Percentiles rank a stretch among this genome's conserved stretches.
Evolutionary conservation across 2,113 vertebrate species (phyloP).

Genomic region (Lota lota): DNA sequence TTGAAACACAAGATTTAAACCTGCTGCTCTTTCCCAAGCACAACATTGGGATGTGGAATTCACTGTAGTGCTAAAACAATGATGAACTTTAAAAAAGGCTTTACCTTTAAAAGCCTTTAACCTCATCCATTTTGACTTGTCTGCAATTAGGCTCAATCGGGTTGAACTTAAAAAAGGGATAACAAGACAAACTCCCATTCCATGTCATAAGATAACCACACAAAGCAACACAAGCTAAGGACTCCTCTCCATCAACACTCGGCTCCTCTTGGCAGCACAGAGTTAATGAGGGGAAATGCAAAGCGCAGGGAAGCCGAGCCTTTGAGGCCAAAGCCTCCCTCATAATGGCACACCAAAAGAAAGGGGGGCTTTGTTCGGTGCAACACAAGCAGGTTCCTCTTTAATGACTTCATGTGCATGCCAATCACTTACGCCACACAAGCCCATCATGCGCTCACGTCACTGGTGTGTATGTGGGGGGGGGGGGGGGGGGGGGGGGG

Average conservation of each 20-base stretch:
- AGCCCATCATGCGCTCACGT: conserved; percentile 36
- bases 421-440: conserved; percentile 60
- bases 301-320: conserved; percentile 53
- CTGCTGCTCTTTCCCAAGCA: conserved; percentile 19
- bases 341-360: conserved; percentile 57
- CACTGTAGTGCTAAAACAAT: not conserved
- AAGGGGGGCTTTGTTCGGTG: conserved; percentile 63
- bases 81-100: conserved; percentile 6
- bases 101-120: conserved; percentile 8
- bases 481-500: not conserved
- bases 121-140: conserved; percentile 10
- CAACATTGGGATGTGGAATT: conserved; percentile 6
- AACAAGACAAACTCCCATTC: conserved; percentile 9
- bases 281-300: conserved; percentile 69
- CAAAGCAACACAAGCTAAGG: conserved; percentile 5
- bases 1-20: not conserved
- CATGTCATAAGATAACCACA: conserved; percentile 28
- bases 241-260: conserved; percentile 33
- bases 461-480: conserved; percentile 12
- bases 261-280: conserved; percentile 38
- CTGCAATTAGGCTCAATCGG: conserved; percentile 8
- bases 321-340: conserved; percentile 62
- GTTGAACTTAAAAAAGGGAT: conserved; percentile 17
- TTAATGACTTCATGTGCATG: conserved; percentile 67
- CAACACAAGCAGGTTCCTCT: conserved; percentile 71